Base-by-base conservation (phyloP, 2,797 vertebrate genomes). In the Odontamblyopus lacepedii region DNA sequence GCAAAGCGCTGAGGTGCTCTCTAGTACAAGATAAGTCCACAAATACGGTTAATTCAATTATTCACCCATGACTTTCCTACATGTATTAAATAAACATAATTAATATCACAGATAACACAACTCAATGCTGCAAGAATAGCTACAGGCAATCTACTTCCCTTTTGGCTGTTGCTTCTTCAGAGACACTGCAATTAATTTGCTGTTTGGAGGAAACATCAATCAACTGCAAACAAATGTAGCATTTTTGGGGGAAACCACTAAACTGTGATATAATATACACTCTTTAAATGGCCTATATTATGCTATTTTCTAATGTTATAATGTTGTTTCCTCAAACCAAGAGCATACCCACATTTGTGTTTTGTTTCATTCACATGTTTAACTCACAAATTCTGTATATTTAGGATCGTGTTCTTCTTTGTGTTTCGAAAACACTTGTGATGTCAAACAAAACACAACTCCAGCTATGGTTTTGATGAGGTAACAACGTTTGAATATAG, bases 1-100 rank as follows among this genome's bases (percentile, higher is more conserved):
- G 69, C 64, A 76, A 68, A n/a, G 60, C 65, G 61, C 60, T 18
- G 1, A 69, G 50, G 60, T 76, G 29, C 61, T 70, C 35, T 56
- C 56, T 19, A 48, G 4, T 56, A 35, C 12, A 74, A 19, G 51
- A 11, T 32, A 69, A 70, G 41, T 41, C 26, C 53, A 16, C 13
- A 35, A 27, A 51, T 19, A 66, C 35, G 41, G 67, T 48, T 67
- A 11, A 74, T 79, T 79, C 11, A 61, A 51, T 76, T 61, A 57
- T 55, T 65, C 2, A 56, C 51, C 70, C 79, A 76, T 23, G 26
- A 44, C n/a, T 12, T 15, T 15, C 51, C 13, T n/a, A n/a, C 48
- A 55, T 0, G 18, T n/a, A 16, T 50, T 18, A 50, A 27, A 51
- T 50, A 63, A 44, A 63, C 19, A 44, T 26, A 5, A 6, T 18